Evolutionary conservation across 23 tunicate species (phyloP), one percentile per base, ranked within the genome.

Genomic region (Halocynthia roretzi): DNA sequence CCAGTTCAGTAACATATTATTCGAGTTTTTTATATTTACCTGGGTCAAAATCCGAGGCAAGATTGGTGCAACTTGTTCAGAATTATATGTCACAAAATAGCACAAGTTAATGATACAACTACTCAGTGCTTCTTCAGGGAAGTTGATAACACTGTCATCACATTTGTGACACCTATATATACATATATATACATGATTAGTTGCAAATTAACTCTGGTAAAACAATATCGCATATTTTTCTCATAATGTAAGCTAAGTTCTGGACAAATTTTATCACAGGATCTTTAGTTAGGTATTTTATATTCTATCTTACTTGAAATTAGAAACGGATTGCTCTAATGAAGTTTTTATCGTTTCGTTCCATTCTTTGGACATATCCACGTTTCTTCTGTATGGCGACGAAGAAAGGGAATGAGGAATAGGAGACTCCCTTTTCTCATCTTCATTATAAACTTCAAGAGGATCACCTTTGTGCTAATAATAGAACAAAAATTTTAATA

Each of bases 81-180:
- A 76, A 68, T 85, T 62, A 77, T 77, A 85, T 70, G 55, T 72
- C 20, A 91, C 90, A 72, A 82, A 81, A 60, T 91, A 80, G 71
- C 97, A 83, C 54, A 91, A 15, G 81, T 82, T 82, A 22, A 88
- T 67, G 48, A 91, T 77, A 49, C 85, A 91, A 12, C 83, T 48
- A 17, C 76, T 72, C 5, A 91, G 31, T 6, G 77, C 81, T 40
- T 88, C 84, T 14, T 68, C 53, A 23, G 54, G 21, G 66, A 69
- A 78, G n/a, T 82, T 83, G 15, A 49, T 71, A 7, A 78, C 52
- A n/a, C 7, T 20, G 15, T 71, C 64, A 7, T 78, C 75, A 61
- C 95, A 88, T 52, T 64, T 73, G 8, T 53, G 75, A 64, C 95
- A 88, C 31, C 95, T 88, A 65, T 31, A 61, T 31, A 31, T 31